phyloP scores from a whole-genome alignment of 1,140 invertebrate genomes.

The Mercenaria mercenaria region DNA sequence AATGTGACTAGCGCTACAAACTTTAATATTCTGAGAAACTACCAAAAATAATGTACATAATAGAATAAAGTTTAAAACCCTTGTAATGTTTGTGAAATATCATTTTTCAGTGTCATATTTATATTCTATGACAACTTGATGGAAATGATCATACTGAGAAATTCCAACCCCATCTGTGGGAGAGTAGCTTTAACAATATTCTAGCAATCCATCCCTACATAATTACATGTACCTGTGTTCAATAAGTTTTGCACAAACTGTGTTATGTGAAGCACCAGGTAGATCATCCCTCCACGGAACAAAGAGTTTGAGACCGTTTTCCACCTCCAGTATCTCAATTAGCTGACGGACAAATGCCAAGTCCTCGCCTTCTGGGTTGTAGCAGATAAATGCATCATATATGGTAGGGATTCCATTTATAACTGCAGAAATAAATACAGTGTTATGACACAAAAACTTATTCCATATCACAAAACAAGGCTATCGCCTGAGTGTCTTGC shows the following conservation, averaged over 20 bases:
- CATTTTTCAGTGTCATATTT: no score
- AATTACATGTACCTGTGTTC: slow-evolving; percentile 82
- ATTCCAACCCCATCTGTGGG: no score
- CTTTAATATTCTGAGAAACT: no score
- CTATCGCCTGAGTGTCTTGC: no score
- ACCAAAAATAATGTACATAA: no score
- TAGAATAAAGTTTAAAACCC: no score
- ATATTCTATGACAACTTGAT: no score
- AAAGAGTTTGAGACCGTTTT: slow-evolving; percentile 82
- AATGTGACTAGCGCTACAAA: no score
- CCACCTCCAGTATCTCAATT: slow-evolving; percentile 80
- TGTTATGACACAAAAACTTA: not conserved
- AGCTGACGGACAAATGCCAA: slow-evolving; percentile 83
- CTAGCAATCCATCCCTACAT: no score
- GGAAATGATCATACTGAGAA: no score
- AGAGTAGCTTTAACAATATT: no score
- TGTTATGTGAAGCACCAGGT: slow-evolving; percentile 79
- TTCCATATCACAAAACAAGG: not conserved
- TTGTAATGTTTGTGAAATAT: no score
- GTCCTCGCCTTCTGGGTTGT: slow-evolving; percentile 81
- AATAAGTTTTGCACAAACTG: slow-evolving; percentile 82
- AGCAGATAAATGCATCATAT: slow-evolving; percentile 76
- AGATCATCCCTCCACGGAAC: slow-evolving; percentile 83
- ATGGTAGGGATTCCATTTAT: slow-evolving; percentile 3
- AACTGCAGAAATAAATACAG: slow-evolving; percentile 42